Percentiles rank a stretch among this genome's conserved stretches.
Evolutionary conservation across 1,140 invertebrate species (phyloP).

Genomic region (Aphaenogaster rudis): DNA sequence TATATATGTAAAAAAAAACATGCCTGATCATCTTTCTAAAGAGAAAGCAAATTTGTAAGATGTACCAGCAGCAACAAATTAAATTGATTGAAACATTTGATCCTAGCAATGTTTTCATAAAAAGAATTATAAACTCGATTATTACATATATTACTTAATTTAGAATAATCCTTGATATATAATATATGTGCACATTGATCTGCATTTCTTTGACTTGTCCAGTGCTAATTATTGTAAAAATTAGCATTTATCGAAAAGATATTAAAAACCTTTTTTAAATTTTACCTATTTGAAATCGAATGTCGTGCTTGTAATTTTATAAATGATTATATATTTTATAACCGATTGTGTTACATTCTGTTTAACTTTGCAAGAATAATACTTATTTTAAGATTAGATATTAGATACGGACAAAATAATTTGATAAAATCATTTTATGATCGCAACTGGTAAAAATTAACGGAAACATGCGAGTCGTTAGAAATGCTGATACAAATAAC

Average conservation of each 20-base stretch:
- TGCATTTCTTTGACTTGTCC: not conserved
- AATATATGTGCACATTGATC: not conserved
- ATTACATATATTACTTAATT: not conserved
- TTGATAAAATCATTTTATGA: conserved; percentile 23
- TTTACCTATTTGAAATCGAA: not conserved
- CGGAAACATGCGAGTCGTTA: not conserved
- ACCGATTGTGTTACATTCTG: conserved; percentile 5
- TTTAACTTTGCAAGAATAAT: conserved; percentile 71
- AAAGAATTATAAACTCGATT: not conserved
- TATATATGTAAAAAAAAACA: not conserved
- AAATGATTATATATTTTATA: not conserved
- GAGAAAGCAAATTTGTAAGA: not conserved
- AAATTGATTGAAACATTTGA: not conserved
- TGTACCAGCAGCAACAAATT: not conserved
- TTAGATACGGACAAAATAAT: conserved; percentile 16
- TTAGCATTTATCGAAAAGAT: not conserved
- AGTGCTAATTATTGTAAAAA: not conserved
- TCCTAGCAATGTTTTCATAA: not conserved
- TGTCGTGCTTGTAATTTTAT: not conserved
- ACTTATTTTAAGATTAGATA: conserved; percentile 46
- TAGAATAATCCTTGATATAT: not conserved
- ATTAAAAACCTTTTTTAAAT: conserved; percentile 8
- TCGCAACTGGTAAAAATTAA: conserved; percentile 9
- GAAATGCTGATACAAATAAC: conserved; percentile 6
- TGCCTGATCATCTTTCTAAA: not conserved